Evolutionary conservation across 2,888 invertebrate genomes (phyloP), one percentile per base, ranked within the genome.

Genomic region (Cotesia congregata): DNA sequence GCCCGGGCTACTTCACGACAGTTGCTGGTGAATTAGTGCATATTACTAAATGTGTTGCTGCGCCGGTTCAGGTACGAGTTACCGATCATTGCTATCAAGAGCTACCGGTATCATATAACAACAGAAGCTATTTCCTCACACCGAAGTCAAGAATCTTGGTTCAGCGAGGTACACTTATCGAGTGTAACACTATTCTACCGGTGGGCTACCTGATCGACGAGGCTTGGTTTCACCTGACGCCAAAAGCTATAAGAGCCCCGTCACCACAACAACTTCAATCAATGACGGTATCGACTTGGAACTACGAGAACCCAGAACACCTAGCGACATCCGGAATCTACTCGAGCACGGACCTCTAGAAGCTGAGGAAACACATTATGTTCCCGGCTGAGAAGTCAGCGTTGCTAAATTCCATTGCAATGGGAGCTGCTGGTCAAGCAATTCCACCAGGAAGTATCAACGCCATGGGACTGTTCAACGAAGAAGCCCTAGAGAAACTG

Each of bases 321-420:
- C 41, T 78, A 1, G 75, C 71, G 39, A 69, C 69, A 1, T 39
- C 68, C 20, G 78, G 78, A 2, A 78, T 78, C 39, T 78, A 69
- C 38, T 64, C 78, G 17, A 20, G 65, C 20, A 20, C 39, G 3
- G 74, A 77, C 17, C 65, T 78, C 9, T 15, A 64, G 15, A 78
- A 78, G 12, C 50, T 76, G 1, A 65, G 74, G 0, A 60, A 77
- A 15, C 61, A 74, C 4, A 78, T 78, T 6, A 78, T 78, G 78
- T 78, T 78, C 17, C 76, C 78, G 5, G 67, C 77, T 9, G 77
- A 77, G 70, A 74, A 72, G 67, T n/a, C 74, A 38, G 77, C 77
- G 12, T n/a, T 77, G 17, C 15, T 77, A 1, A 72, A 75, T 30
- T 64, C 65, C 30, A 50, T 74, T 12, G 79, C 65, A n/a, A 68